Percentiles rank a stretch among this genome's conserved stretches.
Evolutionary conservation across 30 jellyfish, hydroid and myxozoan genomes (phyloP).

Genomic region (Mastigias papua): DNA sequence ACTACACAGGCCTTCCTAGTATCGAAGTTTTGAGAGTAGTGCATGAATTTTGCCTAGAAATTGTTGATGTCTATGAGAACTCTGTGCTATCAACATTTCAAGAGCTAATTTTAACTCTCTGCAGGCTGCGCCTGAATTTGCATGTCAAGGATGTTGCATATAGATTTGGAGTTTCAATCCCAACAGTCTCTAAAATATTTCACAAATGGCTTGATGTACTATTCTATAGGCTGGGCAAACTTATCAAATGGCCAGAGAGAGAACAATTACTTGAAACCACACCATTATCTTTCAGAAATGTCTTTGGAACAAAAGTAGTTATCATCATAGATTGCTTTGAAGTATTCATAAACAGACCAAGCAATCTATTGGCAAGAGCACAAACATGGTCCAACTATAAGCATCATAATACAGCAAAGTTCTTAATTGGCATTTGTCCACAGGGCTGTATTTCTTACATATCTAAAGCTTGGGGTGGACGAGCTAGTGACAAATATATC

Average conservation of each 20-base stretch:
- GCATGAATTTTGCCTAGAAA: not conserved
- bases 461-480: not conserved
- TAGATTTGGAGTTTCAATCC: not conserved
- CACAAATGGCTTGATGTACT: not conserved
- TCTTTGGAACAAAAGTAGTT: not conserved
- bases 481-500: not conserved
- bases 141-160: not conserved
- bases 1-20: not conserved
- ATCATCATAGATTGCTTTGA: not conserved
- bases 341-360: not conserved
- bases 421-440: not conserved
- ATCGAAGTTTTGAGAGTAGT: not conserved
- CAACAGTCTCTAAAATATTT: not conserved
- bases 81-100: not conserved
- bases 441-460: not conserved
- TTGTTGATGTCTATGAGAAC: not conserved
- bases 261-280: not conserved
- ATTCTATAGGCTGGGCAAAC: not conserved
- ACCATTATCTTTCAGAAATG: not conserved
- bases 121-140: not conserved
- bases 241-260: not conserved
- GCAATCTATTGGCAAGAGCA: not conserved
- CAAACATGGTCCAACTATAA: not conserved
- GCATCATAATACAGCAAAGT: not conserved
- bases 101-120: not conserved